Evolutionary conservation across 1,140 invertebrate species (phyloP), one percentile per base, ranked within the genome.

Genomic region (Melitaea cinxia): DNA sequence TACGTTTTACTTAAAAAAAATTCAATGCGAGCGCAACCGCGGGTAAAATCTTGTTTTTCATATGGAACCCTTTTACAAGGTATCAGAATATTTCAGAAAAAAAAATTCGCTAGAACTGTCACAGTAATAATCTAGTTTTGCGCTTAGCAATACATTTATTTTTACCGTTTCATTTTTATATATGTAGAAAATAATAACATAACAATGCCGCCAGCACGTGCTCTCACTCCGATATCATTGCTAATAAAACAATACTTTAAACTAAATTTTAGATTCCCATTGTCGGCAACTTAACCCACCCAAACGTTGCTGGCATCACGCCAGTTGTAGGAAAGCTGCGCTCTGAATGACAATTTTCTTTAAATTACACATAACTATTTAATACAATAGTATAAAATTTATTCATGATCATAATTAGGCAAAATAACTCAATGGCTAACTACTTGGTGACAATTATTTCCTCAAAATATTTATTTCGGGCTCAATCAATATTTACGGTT

Each of bases 231-330:
- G 42, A 47, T 47, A 47, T 47, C 21, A 47, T 47, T 47, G 42
- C 42, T 47, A 23, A 47, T 19, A 47, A 47, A 47, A 47, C 42
- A 47, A 47, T 23, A 19, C 42, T 23, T 21, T 12, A 14, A 47
- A 47, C 42, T 47, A 47, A 47, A 47, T 47, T 47, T 17, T 47
- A 47, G 42, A 47, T 47, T 47, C 42, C 21, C 42, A 47, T 47
- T 12, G 42, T 47, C 42, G 17, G 42, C 17, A 47, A 47, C 42
- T 47, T 47, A 47, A 47, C 23, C 42, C 21, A 47, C 21, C 42
- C 15, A 45, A 45, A 45, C 17, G 15, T 19, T 5, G 39, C 39
- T 45, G 39, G 39, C 39, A 10, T 45, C 17, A 19, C 15, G 39
- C 39, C 39, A 45, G 39, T 19, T 10, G 17, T 17, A 19, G 39